Conservation (phyloP, 2,888 invertebrate species). For the Anaspis maculata region DNA sequence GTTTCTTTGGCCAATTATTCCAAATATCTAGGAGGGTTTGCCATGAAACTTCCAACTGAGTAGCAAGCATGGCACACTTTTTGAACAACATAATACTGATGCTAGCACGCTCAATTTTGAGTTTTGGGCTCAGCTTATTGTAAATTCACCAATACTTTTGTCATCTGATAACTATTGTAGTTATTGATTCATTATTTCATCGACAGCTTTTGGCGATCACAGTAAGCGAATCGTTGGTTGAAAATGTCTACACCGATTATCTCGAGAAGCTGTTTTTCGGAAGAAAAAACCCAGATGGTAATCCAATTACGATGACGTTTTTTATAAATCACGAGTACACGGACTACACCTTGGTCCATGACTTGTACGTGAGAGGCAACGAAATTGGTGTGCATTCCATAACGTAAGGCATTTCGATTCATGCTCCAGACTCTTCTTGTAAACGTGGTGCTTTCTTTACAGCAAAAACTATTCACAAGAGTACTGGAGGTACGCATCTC, state of each 20-base stretch:
- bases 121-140: too few relatives aligned
- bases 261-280: conserved; percentile 47
- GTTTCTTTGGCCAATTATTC: too few relatives aligned
- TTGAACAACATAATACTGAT: too few relatives aligned
- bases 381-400: conserved; percentile 67
- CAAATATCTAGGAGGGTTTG: too few relatives aligned
- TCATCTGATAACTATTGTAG: too few relatives aligned
- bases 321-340: conserved; percentile 68
- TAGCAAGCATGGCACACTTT: too few relatives aligned
- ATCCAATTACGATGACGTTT: conserved; percentile 56
- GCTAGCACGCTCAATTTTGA: too few relatives aligned
- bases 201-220: conserved; percentile 42
- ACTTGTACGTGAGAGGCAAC: conserved; percentile 51
- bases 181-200: neutral
- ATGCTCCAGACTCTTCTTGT: neutral
- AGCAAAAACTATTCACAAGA: conserved; percentile 20
- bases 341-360: conserved; percentile 46
- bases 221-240: conserved; percentile 57
- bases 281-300: conserved; percentile 56
- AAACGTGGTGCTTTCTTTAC: conserved; percentile 2
- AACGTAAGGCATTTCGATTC: conserved; percentile 39
- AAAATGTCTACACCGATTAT: conserved; percentile 45
- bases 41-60: too few relatives aligned
- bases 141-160: too few relatives aligned
- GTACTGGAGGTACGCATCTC: conserved; percentile 33